Evolutionary conservation across 2,888 invertebrate genomes (phyloP).

Genomic region (Trachelus iudaicus): DNA sequence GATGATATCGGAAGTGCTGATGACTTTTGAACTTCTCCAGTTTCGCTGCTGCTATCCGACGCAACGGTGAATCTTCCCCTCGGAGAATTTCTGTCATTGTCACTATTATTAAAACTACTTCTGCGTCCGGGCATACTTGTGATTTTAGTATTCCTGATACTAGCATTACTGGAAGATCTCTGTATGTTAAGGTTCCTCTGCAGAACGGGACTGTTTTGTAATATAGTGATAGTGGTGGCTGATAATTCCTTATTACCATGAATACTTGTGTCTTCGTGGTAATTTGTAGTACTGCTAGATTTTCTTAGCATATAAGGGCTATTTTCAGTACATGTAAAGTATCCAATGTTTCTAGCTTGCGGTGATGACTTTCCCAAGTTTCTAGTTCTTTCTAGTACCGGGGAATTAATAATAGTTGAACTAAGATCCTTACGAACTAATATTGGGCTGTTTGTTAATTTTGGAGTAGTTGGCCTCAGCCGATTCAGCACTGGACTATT

Average conservation of each 20-base stretch:
- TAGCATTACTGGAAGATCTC: constrained; percentile 66
- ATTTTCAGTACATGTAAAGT: constrained; percentile 54
- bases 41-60: constrained; percentile 55
- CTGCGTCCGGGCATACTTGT: constrained; percentile 41
- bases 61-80: constrained; percentile 38
- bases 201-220: constrained; percentile 44
- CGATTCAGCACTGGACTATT: constrained; percentile 51
- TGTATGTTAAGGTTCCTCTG: constrained; percentile 55
- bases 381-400: constrained; percentile 48
- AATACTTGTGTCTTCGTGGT: constrained; percentile 41
- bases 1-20: constrained; percentile 41
- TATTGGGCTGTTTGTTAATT: constrained; percentile 55
- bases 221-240: constrained; percentile 29
- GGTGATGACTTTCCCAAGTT: constrained; percentile 38
- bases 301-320: constrained; percentile 57
- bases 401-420: constrained; percentile 42
- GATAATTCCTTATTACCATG: constrained; percentile 38
- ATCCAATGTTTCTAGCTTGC: constrained; percentile 51
- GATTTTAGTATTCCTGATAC: constrained; percentile 54
- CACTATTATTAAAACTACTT: constrained; percentile 52
- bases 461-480: constrained; percentile 46
- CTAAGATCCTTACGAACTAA: constrained; percentile 43
- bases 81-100: constrained; percentile 36
- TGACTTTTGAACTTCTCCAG: constrained; percentile 45
- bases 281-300: constrained; percentile 52